Evolutionary conservation across 1,140 invertebrate genomes (phyloP).

Genomic region (Drosophila tristis): DNA sequence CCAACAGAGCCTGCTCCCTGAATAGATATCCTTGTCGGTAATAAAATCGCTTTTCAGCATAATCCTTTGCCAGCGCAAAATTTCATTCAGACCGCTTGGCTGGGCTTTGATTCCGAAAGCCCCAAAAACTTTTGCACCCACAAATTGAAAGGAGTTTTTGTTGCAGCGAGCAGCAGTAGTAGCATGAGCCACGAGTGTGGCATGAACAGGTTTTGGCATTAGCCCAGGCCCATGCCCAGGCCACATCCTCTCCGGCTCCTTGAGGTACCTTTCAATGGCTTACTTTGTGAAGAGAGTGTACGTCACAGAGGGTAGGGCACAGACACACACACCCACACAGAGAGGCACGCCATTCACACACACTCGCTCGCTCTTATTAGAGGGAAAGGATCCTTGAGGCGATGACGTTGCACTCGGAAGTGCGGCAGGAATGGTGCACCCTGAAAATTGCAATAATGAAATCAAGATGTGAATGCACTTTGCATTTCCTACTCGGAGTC

Average conservation of each 20-base stretch:
- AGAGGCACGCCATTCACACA: background rate
- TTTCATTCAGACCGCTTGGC: conserved; percentile 53
- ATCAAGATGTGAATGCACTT: conserved; percentile 82
- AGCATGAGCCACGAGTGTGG: too few species aligned
- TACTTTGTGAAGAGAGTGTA: conserved; percentile 48
- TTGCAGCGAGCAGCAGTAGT: background rate
- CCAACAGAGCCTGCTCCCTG: conserved; percentile 24
- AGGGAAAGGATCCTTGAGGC: conserved; percentile 37
- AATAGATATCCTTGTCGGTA: conserved; percentile 42
- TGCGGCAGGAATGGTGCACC: conserved; percentile 33
- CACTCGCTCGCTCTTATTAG: conserved; percentile 27
- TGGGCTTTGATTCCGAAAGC: conserved; percentile 46
- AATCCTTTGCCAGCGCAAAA: conserved; percentile 54
- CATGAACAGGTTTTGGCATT: conserved; percentile 24
- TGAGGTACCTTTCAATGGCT: conserved; percentile 57
- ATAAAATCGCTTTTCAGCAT: conserved; percentile 49
- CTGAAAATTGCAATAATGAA: conserved; percentile 75
- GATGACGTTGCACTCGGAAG: conserved; percentile 66
- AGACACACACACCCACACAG: conserved; percentile 12
- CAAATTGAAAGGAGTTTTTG: conserved; percentile 44
- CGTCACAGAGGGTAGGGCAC: conserved; percentile 23
- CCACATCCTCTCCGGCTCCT: conserved; percentile 28
- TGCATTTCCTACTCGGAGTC: conserved; percentile 78
- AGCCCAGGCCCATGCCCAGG: conserved; percentile 4
- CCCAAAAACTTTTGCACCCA: conserved; percentile 52